Conservation (phyloP, 2,113 vertebrate genomes). For the Heterocephalus glaber region DNA sequence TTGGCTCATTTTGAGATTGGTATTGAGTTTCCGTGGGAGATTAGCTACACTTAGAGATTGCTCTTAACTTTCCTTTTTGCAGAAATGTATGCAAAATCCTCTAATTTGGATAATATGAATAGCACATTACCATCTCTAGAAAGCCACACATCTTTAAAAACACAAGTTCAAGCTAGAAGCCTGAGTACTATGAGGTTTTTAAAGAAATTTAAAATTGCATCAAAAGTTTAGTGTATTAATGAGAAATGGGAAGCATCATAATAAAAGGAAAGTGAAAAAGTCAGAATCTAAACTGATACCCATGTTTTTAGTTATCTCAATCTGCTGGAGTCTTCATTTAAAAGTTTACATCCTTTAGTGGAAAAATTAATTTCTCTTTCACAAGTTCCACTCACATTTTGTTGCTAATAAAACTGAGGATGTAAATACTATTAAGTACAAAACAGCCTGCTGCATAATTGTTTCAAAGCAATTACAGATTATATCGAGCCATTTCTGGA, state of each 20-base stretch:
- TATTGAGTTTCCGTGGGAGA: neutral
- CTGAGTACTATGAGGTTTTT: neutral
- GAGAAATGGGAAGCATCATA: neutral
- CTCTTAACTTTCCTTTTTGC: neutral
- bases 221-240: neutral
- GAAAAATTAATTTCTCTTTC: conserved; percentile 91
- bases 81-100: neutral
- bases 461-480: conserved; percentile 91
- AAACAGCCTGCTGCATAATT: conserved; percentile 91
- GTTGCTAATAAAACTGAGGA: conserved; percentile 91
- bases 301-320: conserved; percentile 77
- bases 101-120: neutral
- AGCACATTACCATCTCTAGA: neutral
- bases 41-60: neutral
- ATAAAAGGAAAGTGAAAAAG: conserved; percentile 69
- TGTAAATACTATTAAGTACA: conserved; percentile 93
- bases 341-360: conserved; percentile 87
- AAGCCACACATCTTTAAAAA: neutral
- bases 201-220: neutral
- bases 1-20: neutral
- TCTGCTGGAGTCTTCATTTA: conserved; percentile 83
- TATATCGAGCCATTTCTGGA: conserved; percentile 87
- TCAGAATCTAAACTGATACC: neutral
- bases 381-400: conserved; percentile 92
- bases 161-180: neutral